Base-by-base conservation (phyloP, 2,888 invertebrate species). In the Acleris emargana region DNA sequence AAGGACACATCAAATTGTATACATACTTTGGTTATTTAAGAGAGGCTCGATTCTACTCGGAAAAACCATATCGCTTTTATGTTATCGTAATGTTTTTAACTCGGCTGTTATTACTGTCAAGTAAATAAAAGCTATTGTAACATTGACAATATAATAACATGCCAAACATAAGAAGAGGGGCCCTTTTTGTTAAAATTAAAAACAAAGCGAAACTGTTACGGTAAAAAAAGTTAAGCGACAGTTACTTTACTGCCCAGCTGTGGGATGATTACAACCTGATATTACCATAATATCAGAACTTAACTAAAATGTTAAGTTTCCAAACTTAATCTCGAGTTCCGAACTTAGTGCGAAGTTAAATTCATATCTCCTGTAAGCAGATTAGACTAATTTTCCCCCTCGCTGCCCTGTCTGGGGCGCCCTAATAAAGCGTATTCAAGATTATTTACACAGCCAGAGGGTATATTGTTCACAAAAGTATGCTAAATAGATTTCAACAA, bases 281-380 rank as follows among this genome's bases (percentile, higher is more conserved):
- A 54, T 55, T 45, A 45, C 17, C 45, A 45, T 47, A 59, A 55
- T 42, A 49, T 45, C 43, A 64, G 28, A 22, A 53, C 45, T 64
- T 51, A 32, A 60, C 9, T 22, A 47, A 5, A 42, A 57, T 52
- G 20, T 42, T 57, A 61, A 52, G 51, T 57, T 61, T 50, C 28
- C 22, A 55, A 64, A 60, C 60, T 61, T 60, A 61, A 61, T 60
- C 61, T 57, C 42, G 51, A 61, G 51, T 61, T 66, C 11, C 7
- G 38, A 57, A 66, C 57, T 57, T 52, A 11, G 43, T 20, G 55
- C 28, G 22, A 61, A 61, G 66, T 66, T 66, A 45, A 61, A 66
- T 61, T 57, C 66, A 66, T 66, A 61, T 66, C 66, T 57, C 47
- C 57, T 66, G 66, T 66, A 61, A 60, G 60, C 57, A 61, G 66